Evolutionary conservation across 2,797 vertebrate species (phyloP).

Genomic region (Acanthornis magna): DNA sequence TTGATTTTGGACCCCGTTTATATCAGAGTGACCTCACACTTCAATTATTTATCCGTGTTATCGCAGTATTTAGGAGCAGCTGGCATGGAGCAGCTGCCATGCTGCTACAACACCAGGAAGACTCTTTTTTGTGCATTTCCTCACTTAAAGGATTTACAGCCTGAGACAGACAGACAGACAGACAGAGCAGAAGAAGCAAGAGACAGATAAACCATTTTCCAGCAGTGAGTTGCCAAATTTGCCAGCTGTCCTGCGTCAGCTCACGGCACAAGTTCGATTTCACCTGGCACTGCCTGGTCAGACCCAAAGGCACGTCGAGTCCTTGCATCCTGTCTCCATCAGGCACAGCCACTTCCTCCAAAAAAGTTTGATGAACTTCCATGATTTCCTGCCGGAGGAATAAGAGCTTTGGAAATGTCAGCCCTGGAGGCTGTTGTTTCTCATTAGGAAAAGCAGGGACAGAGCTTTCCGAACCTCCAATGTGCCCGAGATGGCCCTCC

Average conservation of each 20-base stretch:
- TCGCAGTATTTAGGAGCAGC: background rate
- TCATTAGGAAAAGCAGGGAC: background rate
- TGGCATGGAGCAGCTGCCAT: background rate
- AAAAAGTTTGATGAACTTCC: background rate
- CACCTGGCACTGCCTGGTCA: background rate
- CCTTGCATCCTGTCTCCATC: background rate
- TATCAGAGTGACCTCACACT: background rate
- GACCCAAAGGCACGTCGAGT: rapidly evolving
- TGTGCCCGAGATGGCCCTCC: background rate
- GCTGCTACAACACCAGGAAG: background rate
- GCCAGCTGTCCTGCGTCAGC: background rate
- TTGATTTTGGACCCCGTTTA: background rate
- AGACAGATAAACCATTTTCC: background rate
- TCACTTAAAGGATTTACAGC: background rate
- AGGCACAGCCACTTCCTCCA: background rate
- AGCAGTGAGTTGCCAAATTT: background rate
- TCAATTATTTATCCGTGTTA: background rate
- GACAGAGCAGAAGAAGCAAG: background rate
- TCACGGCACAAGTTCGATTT: background rate
- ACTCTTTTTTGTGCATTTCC: background rate
- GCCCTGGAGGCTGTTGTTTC: background rate
- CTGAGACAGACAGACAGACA: slow-evolving; percentile 4
- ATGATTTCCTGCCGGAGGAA: background rate
- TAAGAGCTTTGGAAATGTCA: background rate
- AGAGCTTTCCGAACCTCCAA: rapidly evolving